Evolutionary conservation across 1,140 invertebrate species (phyloP), one percentile per base, ranked within the genome.

Genomic region (Triops cancriformis): DNA sequence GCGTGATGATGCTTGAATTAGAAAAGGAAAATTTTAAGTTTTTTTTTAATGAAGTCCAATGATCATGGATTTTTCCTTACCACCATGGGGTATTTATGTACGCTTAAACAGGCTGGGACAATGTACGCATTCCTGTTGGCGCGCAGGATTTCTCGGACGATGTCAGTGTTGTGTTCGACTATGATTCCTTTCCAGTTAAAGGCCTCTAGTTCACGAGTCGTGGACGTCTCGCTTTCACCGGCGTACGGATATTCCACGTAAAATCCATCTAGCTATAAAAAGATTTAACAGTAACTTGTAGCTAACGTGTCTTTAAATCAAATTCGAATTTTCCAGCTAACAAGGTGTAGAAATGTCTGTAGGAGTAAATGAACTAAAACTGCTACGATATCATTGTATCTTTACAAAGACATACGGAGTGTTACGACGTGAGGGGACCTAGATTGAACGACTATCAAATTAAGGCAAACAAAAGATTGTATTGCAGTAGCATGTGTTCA

Each of bases 121-220:
- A 64, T 64, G 51, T 64, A n/a, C 51, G 51, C 51, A 64, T 64
- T 64, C 14, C 51, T 9, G 51, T 64, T 64, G 51, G 51, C 51
- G 9, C 23, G 14, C 18, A n/a, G 10, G 14, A 64, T 3, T 64
- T 64, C 23, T 64, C 18, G 14, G 23, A 64, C 51, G 10, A n/a
- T 9, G 7, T 64, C 51, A 14, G 51, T 5, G 14, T 23, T 64
- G 23, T 18, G 51, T 23, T 64, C 51, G 51, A 64, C 23, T 64
- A 64, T 64, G 2, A 64, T 64, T 6, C 51, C 51, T 64, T 64
- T 64, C 51, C 51, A 64, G 9, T 23, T 64, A 23, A 14, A 64
- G 6, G 18, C n/a, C 23, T 23, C 51, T 5, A 64, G 51, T 64
- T 64, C 51, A 1, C 23, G 51, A 23, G 51, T 64, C 14, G 51